A percentile compares a stretch with the other conserved stretches of the same genome.
Conservation (phyloP, 2,888 invertebrate species). For the Lapara coniferarum region DNA sequence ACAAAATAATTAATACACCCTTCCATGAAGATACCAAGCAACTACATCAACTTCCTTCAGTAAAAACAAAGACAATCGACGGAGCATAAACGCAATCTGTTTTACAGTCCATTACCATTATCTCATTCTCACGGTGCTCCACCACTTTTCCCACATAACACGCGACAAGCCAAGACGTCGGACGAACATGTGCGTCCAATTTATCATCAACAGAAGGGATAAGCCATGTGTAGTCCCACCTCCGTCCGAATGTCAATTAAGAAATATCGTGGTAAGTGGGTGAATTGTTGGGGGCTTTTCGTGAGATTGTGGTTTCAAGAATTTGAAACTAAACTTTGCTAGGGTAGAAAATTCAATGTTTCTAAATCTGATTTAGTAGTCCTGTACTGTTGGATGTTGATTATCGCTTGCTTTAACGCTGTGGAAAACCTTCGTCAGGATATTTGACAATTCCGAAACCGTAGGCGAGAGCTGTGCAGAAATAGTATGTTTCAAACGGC, state of each 20-base stretch:
- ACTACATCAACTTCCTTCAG: neutral
- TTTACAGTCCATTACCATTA: constrained; percentile 51
- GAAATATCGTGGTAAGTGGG: constrained; percentile 14
- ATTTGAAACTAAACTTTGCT: neutral
- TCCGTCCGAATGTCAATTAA: constrained; percentile 51
- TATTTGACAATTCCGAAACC: too few relatives aligned
- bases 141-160: constrained; percentile 71
- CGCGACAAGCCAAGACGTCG: constrained; percentile 45
- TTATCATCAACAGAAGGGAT: constrained; percentile 58
- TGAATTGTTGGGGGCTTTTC: constrained; percentile 4
- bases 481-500: too few relatives aligned
- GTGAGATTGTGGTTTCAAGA: constrained; percentile 14
- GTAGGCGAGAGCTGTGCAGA: too few relatives aligned
- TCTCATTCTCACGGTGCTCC: constrained; percentile 48
- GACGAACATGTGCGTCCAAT: constrained; percentile 69
- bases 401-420: too few relatives aligned
- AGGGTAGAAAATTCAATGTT: neutral
- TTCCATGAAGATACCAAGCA: too few relatives aligned
- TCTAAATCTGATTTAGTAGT: neutral
- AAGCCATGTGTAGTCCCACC: constrained; percentile 41
- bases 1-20: too few relatives aligned
- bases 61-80: constrained; percentile 4
- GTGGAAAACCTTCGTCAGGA: too few relatives aligned
- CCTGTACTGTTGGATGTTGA: too few relatives aligned
- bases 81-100: constrained; percentile 41